phyloP scores from a whole-genome alignment of 2,113 vertebrate genomes.

The Noturus placidus region DNA sequence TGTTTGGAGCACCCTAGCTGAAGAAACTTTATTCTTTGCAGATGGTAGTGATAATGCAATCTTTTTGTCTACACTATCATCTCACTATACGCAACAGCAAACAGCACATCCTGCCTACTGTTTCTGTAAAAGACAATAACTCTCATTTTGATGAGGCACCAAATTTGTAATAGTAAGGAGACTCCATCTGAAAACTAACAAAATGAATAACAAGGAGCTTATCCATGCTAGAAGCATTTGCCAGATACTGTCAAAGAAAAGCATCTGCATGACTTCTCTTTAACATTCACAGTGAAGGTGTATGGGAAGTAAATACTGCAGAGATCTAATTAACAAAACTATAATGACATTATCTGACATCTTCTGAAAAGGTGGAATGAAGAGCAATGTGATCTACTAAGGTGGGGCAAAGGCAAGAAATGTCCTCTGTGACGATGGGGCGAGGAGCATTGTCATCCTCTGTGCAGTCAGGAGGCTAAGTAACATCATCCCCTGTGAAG shows the following conservation, averaged over 20 bases:
- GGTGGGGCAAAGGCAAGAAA: background rate
- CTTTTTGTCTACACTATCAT: background rate
- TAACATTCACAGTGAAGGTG: background rate
- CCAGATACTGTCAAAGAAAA: background rate
- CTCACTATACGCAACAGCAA: background rate
- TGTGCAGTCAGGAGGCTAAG: background rate
- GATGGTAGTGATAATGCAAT: background rate
- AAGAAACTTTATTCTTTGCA: background rate
- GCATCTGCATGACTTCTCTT: background rate
- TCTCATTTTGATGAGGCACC: background rate
- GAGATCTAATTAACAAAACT: background rate
- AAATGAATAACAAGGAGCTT: background rate
- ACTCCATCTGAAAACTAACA: background rate
- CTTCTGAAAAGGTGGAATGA: background rate
- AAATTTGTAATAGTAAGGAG: background rate
- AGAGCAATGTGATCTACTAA: background rate
- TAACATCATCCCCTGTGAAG: background rate
- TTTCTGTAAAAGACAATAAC: background rate
- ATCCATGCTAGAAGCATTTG: background rate
- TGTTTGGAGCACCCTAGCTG: background rate
- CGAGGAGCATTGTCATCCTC: background rate
- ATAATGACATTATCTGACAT: background rate
- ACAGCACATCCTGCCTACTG: background rate
- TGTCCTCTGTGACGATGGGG: background rate
- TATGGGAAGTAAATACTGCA: background rate